phyloP scores from a whole-genome alignment of 2,888 invertebrate genomes.

The Aphidoletes aphidimyza region DNA sequence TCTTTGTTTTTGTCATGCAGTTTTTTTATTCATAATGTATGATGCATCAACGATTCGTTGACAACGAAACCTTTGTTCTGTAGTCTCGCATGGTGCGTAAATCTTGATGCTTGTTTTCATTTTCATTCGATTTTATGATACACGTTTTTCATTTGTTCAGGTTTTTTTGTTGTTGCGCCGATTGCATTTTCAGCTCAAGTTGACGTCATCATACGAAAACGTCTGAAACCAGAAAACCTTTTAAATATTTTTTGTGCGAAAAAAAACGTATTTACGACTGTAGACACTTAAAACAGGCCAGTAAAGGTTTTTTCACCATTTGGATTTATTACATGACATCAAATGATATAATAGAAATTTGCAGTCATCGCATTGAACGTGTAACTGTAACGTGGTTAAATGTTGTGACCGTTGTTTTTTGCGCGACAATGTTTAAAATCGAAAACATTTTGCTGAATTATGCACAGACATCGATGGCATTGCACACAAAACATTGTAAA shows the following conservation, averaged over 20 bases:
- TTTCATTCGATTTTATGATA: not conserved
- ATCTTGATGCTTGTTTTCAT: not conserved
- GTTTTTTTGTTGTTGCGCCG: not conserved
- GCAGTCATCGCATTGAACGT: not conserved
- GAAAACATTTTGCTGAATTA: not conserved
- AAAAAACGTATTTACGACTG: slow-evolving; percentile 40
- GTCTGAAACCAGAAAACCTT: not conserved
- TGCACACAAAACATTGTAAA: not conserved
- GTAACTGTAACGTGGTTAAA: not conserved
- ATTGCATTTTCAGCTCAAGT: not conserved
- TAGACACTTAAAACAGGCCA: slow-evolving; percentile 1
- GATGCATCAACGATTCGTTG: not conserved
- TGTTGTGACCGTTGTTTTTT: not conserved
- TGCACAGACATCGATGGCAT: slow-evolving; percentile 8
- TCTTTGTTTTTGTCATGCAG: too few species aligned
- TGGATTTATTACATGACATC: slow-evolving; percentile 50
- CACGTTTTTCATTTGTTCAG: slow-evolving; percentile 5
- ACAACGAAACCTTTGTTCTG: slow-evolving; percentile 27
- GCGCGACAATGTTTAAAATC: not conserved
- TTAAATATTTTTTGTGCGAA: not conserved
- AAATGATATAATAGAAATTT: slow-evolving; percentile 48
- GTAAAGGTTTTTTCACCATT: not conserved
- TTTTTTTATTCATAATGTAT: not conserved
- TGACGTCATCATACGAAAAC: slow-evolving; percentile 24
- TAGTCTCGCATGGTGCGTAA: not conserved